Base-by-base conservation (phyloP, 2,113 vertebrate genomes). In the Tetrao urogallus region DNA sequence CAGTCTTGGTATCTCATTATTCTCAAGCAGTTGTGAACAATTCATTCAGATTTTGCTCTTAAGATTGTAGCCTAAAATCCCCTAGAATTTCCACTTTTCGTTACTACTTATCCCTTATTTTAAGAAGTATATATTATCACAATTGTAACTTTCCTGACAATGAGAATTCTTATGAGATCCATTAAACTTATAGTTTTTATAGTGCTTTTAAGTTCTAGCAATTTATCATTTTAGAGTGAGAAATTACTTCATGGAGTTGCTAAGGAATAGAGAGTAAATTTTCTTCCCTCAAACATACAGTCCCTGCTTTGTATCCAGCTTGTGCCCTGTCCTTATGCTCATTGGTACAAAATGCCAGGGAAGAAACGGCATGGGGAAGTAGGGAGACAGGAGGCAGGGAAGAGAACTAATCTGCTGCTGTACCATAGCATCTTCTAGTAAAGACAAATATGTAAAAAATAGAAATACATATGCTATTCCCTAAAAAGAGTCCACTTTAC, bases 201-300 rank as follows among this genome's bases (percentile, higher is more conserved):
- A 76, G 22, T 36, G 8, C 10, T 82, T 92, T 65, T 75, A 74
- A 42, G 15, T 86, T 81, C 81, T 15, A 58, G 15, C 22, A 61
- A 36, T 86, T 79, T 81, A 34, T 79, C 12, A 54, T 64, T 82
- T 88, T 86, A 40, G 20, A 61, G 10, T 83, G 24, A 38, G 12
- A 86, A 67, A 69, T 48, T 64, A 27, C 57, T 88, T 88, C 3
- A 27, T 67, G 36, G n/a, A 69, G n/a, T 91, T 82, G 78, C 40
- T 69, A 20, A 63, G 34, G 11, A 80, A 73, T 10, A 83, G 17
- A 67, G 70, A 2, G 34, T 47, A 12, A 38, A 7, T 88, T 80
- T 85, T 81, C 45, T 82, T 65, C 14, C 75, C 6, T 66, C 60
- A 24, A 40, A 25, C 1, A 2, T 84, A 5, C 3, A 63, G 13